Percentiles rank a stretch among this genome's conserved stretches.
Evolutionary conservation across 2,113 vertebrate genomes (phyloP).

Genomic region (Lepus europaeus): DNA sequence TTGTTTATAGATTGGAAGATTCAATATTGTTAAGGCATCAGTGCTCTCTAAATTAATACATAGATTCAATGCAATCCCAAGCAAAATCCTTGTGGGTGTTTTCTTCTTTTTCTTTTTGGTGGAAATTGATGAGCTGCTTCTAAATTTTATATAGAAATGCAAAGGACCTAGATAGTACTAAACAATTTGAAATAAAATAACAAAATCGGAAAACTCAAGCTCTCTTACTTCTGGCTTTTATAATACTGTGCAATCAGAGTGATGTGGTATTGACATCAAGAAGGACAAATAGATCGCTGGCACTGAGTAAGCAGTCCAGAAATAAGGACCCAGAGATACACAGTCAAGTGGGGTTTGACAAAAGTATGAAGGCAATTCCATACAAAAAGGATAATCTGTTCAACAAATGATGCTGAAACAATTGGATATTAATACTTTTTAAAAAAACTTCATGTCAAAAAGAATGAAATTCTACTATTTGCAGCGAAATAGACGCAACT

Average conservation of each 20-base stretch:
- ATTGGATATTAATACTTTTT: neutral
- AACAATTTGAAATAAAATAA: constrained; percentile 33
- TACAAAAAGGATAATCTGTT: neutral
- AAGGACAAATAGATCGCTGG: constrained; percentile 7
- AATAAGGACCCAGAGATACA: neutral
- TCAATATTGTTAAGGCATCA: neutral
- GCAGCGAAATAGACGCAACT: no score
- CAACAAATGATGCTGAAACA: neutral
- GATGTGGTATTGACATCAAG: neutral
- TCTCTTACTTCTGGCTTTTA: neutral
- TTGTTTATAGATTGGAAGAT: neutral
- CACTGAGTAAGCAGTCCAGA: constrained; percentile 21
- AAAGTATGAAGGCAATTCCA: neutral
- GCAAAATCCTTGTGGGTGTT: neutral
- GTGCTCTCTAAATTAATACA: neutral
- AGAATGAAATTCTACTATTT: no score
- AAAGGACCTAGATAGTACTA: neutral
- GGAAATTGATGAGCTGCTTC: neutral
- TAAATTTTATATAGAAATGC: constrained; percentile 40
- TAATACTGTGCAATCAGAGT: neutral
- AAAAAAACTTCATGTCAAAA: no score
- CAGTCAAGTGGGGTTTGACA: constrained; percentile 28
- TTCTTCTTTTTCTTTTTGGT: neutral
- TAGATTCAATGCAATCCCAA: constrained; percentile 28
- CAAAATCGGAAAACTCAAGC: neutral